Conservation (phyloP, 1,140 invertebrate genomes). For the Heliconius eleuchia region DNA sequence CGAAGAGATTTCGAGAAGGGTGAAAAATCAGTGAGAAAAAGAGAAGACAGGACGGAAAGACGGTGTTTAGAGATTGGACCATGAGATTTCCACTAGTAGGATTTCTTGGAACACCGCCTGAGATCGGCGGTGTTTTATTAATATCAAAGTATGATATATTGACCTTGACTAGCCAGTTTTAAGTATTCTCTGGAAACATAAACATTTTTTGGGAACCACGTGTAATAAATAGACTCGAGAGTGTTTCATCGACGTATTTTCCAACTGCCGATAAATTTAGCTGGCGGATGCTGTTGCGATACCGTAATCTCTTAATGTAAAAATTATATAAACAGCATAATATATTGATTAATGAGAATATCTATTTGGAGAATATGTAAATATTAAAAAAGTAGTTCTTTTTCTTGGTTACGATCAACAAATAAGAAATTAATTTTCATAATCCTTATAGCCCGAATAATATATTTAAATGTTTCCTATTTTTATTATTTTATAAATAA, state of each 20-base stretch:
- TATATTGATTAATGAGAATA: not conserved
- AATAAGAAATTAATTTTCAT: no score
- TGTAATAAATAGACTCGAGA: not conserved
- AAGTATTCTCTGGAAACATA: not conserved
- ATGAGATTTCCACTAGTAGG: not conserved
- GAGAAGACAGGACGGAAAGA: not conserved
- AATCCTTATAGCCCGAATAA: no score
- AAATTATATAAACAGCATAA: not conserved
- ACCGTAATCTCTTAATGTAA: not conserved
- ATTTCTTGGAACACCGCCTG: not conserved
- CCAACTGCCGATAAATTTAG: not conserved
- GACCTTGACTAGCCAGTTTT: not conserved
- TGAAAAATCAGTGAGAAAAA: not conserved
- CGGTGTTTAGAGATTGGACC: not conserved
- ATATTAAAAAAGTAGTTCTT: no score
- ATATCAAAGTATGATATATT: not conserved
- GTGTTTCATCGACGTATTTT: not conserved
- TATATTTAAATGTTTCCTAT: no score
- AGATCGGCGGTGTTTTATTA: not conserved
- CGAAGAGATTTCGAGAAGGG: no score
- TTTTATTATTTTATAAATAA: no score
- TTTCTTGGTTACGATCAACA: no score
- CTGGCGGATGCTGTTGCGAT: not conserved
- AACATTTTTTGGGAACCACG: not conserved
- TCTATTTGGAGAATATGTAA: not conserved